Conservation (phyloP, 1,140 invertebrate species). For the Rhynchophorus ferrugineus region DNA sequence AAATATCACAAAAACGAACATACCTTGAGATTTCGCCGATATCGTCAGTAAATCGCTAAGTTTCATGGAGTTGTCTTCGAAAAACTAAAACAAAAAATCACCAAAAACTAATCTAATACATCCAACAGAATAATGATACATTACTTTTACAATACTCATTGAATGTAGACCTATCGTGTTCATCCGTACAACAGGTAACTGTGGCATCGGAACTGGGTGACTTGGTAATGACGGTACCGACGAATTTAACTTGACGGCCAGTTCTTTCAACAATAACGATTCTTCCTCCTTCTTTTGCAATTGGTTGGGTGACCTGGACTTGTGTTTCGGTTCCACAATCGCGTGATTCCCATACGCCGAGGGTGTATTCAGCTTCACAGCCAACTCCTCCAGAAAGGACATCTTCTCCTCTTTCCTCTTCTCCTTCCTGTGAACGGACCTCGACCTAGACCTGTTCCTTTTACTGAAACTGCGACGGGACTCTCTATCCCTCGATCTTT, state of each 20-base stretch:
- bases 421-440: slow-evolving; percentile 9
- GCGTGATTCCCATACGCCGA: too few relatives aligned
- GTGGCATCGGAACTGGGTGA: too few relatives aligned
- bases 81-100: slow-evolving; percentile 28
- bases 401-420: slow-evolving; percentile 23
- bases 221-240: too few relatives aligned
- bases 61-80: slow-evolving; percentile 21
- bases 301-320: too few relatives aligned
- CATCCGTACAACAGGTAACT: neutral
- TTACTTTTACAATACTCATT: slow-evolving; percentile 15
- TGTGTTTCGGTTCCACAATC: too few relatives aligned
- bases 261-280: too few relatives aligned
- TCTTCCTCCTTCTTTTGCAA: too few relatives aligned
- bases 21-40: slow-evolving; percentile 26
- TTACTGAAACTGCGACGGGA: slow-evolving; percentile 14
- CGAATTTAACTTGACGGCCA: too few relatives aligned
- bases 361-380: slow-evolving; percentile 33
- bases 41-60: slow-evolving; percentile 26
- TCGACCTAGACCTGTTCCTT: slow-evolving; percentile 8
- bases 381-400: slow-evolving; percentile 35
- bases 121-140: too few relatives aligned
- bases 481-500: slow-evolving; percentile 18
- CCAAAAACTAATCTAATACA: too few relatives aligned
- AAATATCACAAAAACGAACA: slow-evolving; percentile 13
- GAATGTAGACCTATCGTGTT: neutral